A percentile compares a stretch with the other conserved stretches of the same genome.
Evolutionary conservation across 1,140 invertebrate species (phyloP).

Genomic region (Microvelia longipes): DNA sequence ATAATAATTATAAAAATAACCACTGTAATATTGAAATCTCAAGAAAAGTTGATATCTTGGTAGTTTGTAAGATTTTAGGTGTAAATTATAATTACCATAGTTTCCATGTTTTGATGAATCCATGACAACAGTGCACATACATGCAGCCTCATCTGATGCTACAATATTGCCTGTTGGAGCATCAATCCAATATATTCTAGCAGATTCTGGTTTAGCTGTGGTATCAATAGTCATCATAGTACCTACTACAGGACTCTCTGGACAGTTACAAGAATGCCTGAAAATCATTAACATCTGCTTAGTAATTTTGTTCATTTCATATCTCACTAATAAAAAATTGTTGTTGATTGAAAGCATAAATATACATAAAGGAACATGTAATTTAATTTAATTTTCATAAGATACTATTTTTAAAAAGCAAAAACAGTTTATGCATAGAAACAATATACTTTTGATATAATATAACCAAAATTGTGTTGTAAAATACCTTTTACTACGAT

Average conservation of each 20-base stretch:
- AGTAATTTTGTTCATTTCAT: neutral
- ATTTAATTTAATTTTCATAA: no score
- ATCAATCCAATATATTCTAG: slow-evolving; percentile 47
- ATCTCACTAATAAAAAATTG: no score
- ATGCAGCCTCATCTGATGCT: slow-evolving; percentile 48
- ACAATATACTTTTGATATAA: no score
- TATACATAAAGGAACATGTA: no score
- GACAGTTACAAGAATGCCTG: slow-evolving; percentile 37
- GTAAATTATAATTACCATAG: neutral
- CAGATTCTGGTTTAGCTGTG: slow-evolving; percentile 31
- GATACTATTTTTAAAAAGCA: no score
- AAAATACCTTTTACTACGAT: neutral
- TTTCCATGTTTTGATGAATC: slow-evolving; percentile 25
- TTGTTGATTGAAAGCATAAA: no score
- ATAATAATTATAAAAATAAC: no score
- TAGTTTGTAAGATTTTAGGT: no score
- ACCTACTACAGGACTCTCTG: slow-evolving; percentile 39
- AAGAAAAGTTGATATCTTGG: no score
- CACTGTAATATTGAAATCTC: no score
- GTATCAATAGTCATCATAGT: slow-evolving; percentile 44
- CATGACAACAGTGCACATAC: slow-evolving; percentile 43
- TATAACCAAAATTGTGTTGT: no score
- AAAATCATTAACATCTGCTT: neutral
- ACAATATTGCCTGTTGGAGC: slow-evolving; percentile 40
- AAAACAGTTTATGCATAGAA: no score